phyloP scores from a whole-genome alignment of 1,140 invertebrate genomes.

The Catajapyx aquilonaris region DNA sequence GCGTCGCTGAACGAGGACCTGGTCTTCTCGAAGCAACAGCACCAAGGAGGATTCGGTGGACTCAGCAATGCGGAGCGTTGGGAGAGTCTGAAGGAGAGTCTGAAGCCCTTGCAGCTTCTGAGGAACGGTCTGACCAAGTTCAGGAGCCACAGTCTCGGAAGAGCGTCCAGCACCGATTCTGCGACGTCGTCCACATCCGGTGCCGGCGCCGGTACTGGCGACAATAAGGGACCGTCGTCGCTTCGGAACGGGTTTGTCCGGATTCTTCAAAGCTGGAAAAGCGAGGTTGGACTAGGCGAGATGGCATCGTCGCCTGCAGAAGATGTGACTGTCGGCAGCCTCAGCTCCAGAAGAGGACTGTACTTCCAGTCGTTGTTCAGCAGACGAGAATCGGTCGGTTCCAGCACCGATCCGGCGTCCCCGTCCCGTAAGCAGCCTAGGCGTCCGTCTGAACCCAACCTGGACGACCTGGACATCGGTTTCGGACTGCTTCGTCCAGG shows the following conservation, averaged over 20 bases:
- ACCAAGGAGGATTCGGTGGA: too few species aligned
- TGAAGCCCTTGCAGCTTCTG: slow-evolving; percentile 55
- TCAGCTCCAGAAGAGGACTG: background rate
- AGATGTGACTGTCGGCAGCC: background rate
- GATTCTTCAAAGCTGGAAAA: slow-evolving; percentile 52
- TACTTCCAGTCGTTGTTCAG: slow-evolving; percentile 12
- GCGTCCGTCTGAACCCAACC: slow-evolving; percentile 9
- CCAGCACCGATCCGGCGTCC: slow-evolving; percentile 5
- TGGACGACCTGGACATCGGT: too few species aligned
- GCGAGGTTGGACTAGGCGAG: slow-evolving; percentile 21
- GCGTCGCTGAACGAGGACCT: slow-evolving; percentile 71
- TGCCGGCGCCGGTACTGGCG: background rate
- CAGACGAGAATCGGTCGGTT: slow-evolving; percentile 10
- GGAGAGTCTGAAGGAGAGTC: background rate
- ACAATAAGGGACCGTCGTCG: slow-evolving; percentile 22
- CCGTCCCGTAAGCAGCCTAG: slow-evolving; percentile 10
- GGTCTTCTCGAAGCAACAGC: slow-evolving; percentile 37
- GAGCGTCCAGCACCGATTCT: background rate
- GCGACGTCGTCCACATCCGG: background rate
- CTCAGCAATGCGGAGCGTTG: slow-evolving; percentile 6
- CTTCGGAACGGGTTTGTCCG: slow-evolving; percentile 42
- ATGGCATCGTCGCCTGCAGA: too few species aligned
- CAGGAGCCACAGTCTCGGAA: slow-evolving; percentile 1
- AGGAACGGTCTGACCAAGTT: slow-evolving; percentile 51
- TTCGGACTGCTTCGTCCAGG: too few species aligned